Conservation (phyloP, 2,113 vertebrate species). For the Cygnus atratus region DNA sequence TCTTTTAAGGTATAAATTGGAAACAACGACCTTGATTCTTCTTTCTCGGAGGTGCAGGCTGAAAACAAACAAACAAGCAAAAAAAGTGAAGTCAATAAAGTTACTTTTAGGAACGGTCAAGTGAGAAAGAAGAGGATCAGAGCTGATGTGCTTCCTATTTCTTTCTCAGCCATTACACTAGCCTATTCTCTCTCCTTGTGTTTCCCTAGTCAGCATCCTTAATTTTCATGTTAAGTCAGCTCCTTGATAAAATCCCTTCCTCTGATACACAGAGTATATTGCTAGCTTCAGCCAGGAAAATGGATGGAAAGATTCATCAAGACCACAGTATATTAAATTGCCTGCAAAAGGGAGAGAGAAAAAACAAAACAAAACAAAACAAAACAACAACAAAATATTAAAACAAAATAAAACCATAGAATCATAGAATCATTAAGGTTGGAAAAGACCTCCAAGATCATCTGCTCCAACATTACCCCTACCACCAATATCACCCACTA, state of each 20-base stretch:
- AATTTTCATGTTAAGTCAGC: constrained; percentile 28
- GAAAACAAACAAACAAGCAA: too few relatives aligned
- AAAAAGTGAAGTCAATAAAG: not conserved
- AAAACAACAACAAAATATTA: not conserved
- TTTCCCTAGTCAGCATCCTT: not conserved
- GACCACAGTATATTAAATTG: not conserved
- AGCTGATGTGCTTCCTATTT: not conserved
- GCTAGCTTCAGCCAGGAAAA: not conserved
- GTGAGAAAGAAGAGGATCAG: not conserved
- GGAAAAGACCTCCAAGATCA: too few relatives aligned
- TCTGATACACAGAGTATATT: not conserved
- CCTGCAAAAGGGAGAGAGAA: not conserved
- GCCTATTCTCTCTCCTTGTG: not conserved
- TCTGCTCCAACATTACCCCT: too few relatives aligned
- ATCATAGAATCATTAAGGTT: too few relatives aligned
- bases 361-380: not conserved
- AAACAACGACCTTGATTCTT: constrained; percentile 30
- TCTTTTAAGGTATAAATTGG: not conserved
- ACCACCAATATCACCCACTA: too few relatives aligned
- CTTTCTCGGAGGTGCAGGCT: not conserved
- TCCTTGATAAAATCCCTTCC: constrained; percentile 2
- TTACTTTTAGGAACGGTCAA: not conserved
- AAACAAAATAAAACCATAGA: too few relatives aligned
- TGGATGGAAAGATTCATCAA: not conserved
- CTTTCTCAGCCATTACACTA: not conserved